phyloP scores from a whole-genome alignment of 2,113 vertebrate genomes.

The Misgurnus mizolepis region DNA sequence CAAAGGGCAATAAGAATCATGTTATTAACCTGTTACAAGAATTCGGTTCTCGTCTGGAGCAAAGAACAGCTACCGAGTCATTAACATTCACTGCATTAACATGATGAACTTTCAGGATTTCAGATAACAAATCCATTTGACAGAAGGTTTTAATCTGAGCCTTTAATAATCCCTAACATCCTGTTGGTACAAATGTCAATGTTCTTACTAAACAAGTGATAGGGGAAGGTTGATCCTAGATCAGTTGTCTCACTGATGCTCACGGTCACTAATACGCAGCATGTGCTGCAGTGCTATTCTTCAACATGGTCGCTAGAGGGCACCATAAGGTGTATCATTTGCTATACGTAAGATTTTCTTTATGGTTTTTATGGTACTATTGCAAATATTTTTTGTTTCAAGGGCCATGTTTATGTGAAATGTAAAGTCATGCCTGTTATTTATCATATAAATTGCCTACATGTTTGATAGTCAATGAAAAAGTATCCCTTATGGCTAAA shows the following conservation, averaged over 20 bases:
- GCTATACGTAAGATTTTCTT: too few relatives aligned
- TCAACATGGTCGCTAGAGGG: slow-evolving; percentile 29
- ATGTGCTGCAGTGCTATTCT: background rate
- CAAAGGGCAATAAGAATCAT: background rate
- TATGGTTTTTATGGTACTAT: too few relatives aligned
- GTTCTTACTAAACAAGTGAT: background rate
- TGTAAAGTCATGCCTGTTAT: too few relatives aligned
- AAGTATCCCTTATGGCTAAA: too few relatives aligned
- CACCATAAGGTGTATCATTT: background rate
- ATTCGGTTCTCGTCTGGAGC: background rate
- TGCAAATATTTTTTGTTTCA: too few relatives aligned
- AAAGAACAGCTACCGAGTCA: slow-evolving; percentile 36
- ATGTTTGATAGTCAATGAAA: too few relatives aligned
- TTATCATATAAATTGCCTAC: too few relatives aligned
- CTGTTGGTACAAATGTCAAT: background rate
- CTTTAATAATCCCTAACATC: background rate
- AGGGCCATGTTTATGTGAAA: too few relatives aligned
- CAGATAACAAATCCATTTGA: slow-evolving; percentile 40
- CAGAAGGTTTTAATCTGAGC: background rate
- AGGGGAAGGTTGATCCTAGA: background rate
- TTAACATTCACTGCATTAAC: slow-evolving; percentile 12
- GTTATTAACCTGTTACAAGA: slow-evolving; percentile 17
- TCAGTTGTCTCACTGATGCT: background rate
- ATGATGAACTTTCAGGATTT: background rate
- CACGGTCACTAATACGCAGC: background rate